Evolutionary conservation across 2,797 vertebrate species (phyloP), one percentile per base, ranked within the genome.

Genomic region (Rhincodon typus): DNA sequence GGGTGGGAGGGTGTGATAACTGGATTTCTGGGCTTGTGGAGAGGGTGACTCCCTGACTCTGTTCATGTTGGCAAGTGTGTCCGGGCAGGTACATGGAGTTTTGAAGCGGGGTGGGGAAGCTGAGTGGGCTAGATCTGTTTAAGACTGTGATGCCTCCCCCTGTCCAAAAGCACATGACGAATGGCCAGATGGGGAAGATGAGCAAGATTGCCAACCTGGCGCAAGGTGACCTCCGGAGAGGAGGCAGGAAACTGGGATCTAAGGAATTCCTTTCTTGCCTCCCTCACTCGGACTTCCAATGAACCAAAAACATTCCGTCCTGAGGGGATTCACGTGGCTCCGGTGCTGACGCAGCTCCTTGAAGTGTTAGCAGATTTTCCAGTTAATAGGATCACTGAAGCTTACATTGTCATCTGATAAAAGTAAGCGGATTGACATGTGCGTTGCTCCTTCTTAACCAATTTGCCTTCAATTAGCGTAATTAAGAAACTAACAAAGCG

Each of bases 341-440:
- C 82, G 27, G 96, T 98, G 97, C 98, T 98, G 98, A 98, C 98
- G 97, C 98, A 98, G 98, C 96, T 97, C 98, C 98, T 98, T 98
- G 98, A 98, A 98, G 97, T 97, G 96, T 98, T 98, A 98, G 98
- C 98, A 97, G 98, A 98, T 98, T 98, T 98, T 97, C 97, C 97
- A 70, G 96, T 97, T 98, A 98, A 98, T 98, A 98, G 98, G 98
- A 98, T 98, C 98, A 98, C 97, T 82, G 96, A 97, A 97, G 98
- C 98, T 98, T 97, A 98, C 97, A 97, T 98, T 98, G 98, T 98
- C 98, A 98, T 98, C 98, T 98, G 98, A 98, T 98, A 98, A 98
- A 98, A 98, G 98, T 98, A 98, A 99, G 98, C 97, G 97, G 97
- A 97, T 97, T 98, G 98, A 98, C 97, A 98, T 97, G 97, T 98